Conservation (phyloP, 2,113 vertebrate species). For the Trichomycterus rosablanca region DNA sequence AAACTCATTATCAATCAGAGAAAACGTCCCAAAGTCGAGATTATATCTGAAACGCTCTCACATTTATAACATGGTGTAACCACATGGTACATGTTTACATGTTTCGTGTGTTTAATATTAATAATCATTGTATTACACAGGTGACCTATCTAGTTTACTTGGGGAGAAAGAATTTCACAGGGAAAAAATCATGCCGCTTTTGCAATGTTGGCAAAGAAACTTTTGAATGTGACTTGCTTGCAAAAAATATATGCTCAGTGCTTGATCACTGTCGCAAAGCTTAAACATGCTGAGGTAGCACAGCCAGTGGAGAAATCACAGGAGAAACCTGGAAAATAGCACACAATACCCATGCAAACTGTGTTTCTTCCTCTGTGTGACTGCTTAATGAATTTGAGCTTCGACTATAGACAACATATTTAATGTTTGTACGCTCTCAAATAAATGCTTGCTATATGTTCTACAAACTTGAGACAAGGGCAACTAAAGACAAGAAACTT, state of each 20-base stretch:
- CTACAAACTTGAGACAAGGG: no score
- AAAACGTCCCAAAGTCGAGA: neutral
- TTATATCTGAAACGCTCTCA: neutral
- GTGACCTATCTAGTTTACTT: conserved; percentile 16
- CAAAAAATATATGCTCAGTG: conserved; percentile 33
- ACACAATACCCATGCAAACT: conserved; percentile 39
- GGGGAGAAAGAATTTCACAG: conserved; percentile 18
- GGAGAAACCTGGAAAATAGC: conserved; percentile 39
- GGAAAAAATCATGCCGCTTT: conserved; percentile 24
- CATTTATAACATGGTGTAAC: neutral
- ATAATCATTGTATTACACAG: conserved; percentile 1
- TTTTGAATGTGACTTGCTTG: conserved; percentile 43
- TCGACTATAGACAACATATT: conserved; percentile 10
- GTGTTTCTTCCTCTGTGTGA: conserved; percentile 24
- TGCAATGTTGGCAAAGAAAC: conserved; percentile 43
- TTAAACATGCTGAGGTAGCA: conserved; percentile 41
- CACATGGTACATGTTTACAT: neutral
- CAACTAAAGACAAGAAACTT: no score
- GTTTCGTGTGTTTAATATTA: no score
- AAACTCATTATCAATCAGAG: neutral
- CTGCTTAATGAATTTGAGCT: conserved; percentile 22
- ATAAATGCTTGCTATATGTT: no score
- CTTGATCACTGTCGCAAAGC: conserved; percentile 46
- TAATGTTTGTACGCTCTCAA: neutral
- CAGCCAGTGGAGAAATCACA: conserved; percentile 32